A percentile compares a stretch with the other conserved stretches of the same genome.
These are phyloP conservation scores for Paratrypauchen microcephalus DNA, from an alignment of 2,797 vertebrate genomes.

Conservation along the genomic window DNA sequence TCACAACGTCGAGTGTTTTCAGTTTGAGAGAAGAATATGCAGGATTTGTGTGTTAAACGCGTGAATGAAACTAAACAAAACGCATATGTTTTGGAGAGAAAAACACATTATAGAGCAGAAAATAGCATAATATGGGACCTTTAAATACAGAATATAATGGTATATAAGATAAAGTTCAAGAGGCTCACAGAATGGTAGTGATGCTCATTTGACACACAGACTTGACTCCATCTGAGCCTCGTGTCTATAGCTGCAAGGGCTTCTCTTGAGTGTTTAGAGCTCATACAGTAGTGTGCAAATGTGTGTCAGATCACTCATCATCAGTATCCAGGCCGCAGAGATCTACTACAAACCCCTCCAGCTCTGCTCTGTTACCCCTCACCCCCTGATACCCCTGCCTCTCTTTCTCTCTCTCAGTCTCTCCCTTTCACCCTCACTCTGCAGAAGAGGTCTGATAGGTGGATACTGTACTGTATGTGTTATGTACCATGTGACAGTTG, in stretches of 20 bases:
- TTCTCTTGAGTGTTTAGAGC: constrained; percentile 50
- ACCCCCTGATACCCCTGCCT: no score
- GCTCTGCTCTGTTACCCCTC: not conserved
- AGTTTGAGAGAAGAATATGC: no score
- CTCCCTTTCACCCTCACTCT: constrained; percentile 26
- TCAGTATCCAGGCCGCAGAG: constrained; percentile 64
- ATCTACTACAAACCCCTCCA: constrained; percentile 25
- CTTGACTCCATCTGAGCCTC: constrained; percentile 48
- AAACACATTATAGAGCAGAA: no score
- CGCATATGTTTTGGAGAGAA: no score
- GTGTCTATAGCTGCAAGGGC: constrained; percentile 46
- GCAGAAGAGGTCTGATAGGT: constrained; percentile 42
- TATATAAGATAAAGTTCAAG: no score
- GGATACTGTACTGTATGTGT: constrained; percentile 34
- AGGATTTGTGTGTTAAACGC: no score
- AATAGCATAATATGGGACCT: no score
- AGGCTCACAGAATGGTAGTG: constrained; percentile 7
- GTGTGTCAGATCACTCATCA: constrained; percentile 60
- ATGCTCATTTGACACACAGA: constrained; percentile 33
- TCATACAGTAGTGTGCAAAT: constrained; percentile 19
- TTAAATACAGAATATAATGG: no score
- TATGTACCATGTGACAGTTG: constrained; percentile 44
- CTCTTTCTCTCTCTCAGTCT: no score
- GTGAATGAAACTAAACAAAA: no score
- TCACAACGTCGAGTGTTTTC: no score